Percentiles rank a stretch among this genome's conserved stretches.
phyloP scores from a whole-genome alignment of 2,113 vertebrate genomes.

The Paramisgurnus dabryanus region DNA sequence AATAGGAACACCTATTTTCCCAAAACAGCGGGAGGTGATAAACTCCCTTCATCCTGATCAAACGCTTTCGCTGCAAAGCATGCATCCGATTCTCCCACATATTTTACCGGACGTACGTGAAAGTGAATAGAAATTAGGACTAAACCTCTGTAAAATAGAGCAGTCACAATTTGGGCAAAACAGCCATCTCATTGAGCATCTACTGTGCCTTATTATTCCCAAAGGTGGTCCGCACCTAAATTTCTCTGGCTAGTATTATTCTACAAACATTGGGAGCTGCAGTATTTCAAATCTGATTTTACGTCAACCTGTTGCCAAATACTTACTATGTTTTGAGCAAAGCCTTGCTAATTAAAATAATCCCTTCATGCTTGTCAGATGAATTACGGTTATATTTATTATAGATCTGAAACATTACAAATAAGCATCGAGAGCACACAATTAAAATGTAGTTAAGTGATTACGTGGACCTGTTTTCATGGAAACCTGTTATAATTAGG shows the following conservation, averaged over 20 bases:
- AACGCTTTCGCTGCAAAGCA: background rate
- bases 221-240: conserved; percentile 33
- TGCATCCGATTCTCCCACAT: conserved; percentile 6
- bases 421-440: conserved; percentile 35
- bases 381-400: conserved; percentile 45
- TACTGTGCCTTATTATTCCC: conserved; percentile 51
- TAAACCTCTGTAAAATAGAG: background rate
- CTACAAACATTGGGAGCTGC: background rate
- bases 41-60: conserved; percentile 7
- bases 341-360: conserved; percentile 41
- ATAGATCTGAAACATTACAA: conserved; percentile 5
- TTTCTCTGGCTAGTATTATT: conserved; percentile 55
- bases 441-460: conserved; percentile 51
- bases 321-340: conserved; percentile 24
- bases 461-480: conserved; percentile 16
- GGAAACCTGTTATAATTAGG: conserved; percentile 42
- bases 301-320: conserved; percentile 19
- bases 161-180: conserved; percentile 21
- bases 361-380: conserved; percentile 45
- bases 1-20: conserved; percentile 27
- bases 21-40: conserved; percentile 30
- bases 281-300: background rate
- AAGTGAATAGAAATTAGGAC: background rate
- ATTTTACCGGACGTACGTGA: background rate
- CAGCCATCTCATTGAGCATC: conserved; percentile 4